These are phyloP conservation scores for Conchocele bisecta DNA, from an alignment of 2,888 invertebrate genomes.

Conservation along the genomic window DNA sequence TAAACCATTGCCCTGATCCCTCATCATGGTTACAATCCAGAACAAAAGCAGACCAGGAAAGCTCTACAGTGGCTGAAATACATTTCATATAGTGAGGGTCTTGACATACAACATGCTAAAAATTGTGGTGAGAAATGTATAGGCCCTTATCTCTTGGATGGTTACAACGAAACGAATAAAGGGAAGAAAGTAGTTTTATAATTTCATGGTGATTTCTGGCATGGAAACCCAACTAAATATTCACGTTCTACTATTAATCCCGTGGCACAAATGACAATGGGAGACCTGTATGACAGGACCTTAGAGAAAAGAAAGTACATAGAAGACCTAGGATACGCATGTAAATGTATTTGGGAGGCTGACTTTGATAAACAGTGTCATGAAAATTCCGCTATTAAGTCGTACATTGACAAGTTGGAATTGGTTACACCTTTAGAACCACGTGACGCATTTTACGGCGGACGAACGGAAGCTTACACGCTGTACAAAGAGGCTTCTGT, in stretches of 20 bases:
- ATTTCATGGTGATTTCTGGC: conserved; percentile 32
- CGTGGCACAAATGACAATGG: conserved; percentile 18
- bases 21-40: conserved; percentile 32
- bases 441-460: conserved; percentile 9
- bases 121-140: conserved; percentile 22
- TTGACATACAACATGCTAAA: conserved; percentile 22
- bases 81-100: neutral
- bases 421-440: neutral
- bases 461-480: conserved; percentile 32
- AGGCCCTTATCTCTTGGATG: conserved; percentile 42
- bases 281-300: conserved; percentile 30
- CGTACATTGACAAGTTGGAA: conserved; percentile 32
- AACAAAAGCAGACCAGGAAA: conserved; percentile 37
- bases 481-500: conserved; percentile 24
- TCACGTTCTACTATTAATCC: conserved; percentile 10
- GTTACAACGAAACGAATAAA: conserved; percentile 16
- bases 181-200: conserved; percentile 15
- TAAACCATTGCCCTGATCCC: conserved; percentile 42
- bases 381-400: conserved; percentile 22
- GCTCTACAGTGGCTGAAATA: conserved; percentile 36
- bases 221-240: conserved; percentile 11
- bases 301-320: conserved; percentile 35
- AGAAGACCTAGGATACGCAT: conserved; percentile 41
- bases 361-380: conserved; percentile 52
- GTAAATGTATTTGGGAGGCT: conserved; percentile 63